A percentile compares a stretch with the other conserved stretches of the same genome.
Evolutionary conservation across 92 coral and sea anemone genomes (phyloP).

Genomic region (Bergia puertoricense): DNA sequence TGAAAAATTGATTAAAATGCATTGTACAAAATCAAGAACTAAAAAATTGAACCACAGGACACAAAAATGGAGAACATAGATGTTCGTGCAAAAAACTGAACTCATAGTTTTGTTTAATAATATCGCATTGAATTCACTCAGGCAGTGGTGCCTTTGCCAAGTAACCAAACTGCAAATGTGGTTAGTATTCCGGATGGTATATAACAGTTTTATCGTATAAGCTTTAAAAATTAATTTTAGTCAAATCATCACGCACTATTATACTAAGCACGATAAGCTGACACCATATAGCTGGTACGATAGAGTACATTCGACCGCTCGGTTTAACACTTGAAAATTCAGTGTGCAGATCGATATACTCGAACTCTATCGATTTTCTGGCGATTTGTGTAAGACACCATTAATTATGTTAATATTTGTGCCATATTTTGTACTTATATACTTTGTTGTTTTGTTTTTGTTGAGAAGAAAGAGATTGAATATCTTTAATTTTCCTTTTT

Average conservation of each 20-base stretch:
- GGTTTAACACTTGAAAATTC: too few relatives aligned
- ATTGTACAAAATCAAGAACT: background rate
- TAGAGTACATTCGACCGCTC: too few relatives aligned
- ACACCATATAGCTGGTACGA: background rate
- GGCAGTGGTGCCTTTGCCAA: background rate
- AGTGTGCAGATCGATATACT: too few relatives aligned
- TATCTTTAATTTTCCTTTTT: too few relatives aligned
- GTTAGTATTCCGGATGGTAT: background rate
- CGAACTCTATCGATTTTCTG: too few relatives aligned
- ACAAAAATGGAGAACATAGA: too few relatives aligned
- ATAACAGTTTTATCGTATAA: background rate
- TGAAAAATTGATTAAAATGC: too few relatives aligned
- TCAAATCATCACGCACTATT: background rate
- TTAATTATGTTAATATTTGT: background rate
- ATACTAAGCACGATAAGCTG: background rate
- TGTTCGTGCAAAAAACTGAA: too few relatives aligned
- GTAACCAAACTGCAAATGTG: background rate
- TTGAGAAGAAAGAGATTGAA: background rate
- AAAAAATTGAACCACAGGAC: background rate
- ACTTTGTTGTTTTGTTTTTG: too few relatives aligned
- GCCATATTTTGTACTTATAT: background rate
- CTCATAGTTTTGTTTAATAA: background rate
- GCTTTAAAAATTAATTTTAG: too few relatives aligned
- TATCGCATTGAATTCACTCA: background rate
- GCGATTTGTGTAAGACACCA: too few relatives aligned